A percentile compares a stretch with the other conserved stretches of the same genome.
These are phyloP conservation scores for Cistogaster globosa DNA, from an alignment of 2,888 invertebrate species.

Conservation along the genomic window DNA sequence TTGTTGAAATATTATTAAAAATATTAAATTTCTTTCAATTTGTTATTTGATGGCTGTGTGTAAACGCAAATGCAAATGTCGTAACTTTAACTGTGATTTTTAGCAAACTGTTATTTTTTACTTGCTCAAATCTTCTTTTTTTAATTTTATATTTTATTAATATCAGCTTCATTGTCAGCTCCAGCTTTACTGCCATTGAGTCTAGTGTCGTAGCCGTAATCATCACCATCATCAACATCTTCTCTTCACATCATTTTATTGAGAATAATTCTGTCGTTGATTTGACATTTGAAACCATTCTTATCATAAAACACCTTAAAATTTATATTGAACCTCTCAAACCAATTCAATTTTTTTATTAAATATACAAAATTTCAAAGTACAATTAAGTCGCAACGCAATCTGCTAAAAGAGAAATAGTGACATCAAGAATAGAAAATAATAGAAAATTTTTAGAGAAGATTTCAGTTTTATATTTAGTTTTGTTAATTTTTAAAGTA, in stretches of 20 bases:
- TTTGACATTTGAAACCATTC: conserved; percentile 66
- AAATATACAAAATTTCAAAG: conserved; percentile 20
- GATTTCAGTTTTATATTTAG: neutral
- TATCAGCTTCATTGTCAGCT: conserved; percentile 26
- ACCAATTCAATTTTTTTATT: conserved; percentile 22
- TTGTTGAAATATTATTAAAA: conserved; percentile 9
- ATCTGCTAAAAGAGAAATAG: neutral
- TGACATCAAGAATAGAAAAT: neutral
- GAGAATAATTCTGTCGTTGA: conserved; percentile 47
- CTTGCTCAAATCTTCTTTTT: conserved; percentile 15
- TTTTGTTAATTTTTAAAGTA: no score
- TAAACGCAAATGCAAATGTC: conserved; percentile 9
- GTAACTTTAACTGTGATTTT: conserved; percentile 27
- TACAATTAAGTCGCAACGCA: conserved; percentile 36
- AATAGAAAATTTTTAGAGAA: neutral
- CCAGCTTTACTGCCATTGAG: conserved; percentile 31
- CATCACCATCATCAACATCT: neutral
- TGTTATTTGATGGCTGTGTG: conserved; percentile 20
- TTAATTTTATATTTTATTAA: neutral
- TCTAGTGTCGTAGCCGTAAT: conserved; percentile 9
- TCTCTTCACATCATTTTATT: conserved; percentile 40
- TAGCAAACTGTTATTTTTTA: conserved; percentile 26
- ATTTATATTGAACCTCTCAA: conserved; percentile 63
- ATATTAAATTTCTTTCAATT: conserved; percentile 62
- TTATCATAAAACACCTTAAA: no score